phyloP scores from a whole-genome alignment of 92 coral and sea anemone genomes.

The Umimayanthus chanpuru region DNA sequence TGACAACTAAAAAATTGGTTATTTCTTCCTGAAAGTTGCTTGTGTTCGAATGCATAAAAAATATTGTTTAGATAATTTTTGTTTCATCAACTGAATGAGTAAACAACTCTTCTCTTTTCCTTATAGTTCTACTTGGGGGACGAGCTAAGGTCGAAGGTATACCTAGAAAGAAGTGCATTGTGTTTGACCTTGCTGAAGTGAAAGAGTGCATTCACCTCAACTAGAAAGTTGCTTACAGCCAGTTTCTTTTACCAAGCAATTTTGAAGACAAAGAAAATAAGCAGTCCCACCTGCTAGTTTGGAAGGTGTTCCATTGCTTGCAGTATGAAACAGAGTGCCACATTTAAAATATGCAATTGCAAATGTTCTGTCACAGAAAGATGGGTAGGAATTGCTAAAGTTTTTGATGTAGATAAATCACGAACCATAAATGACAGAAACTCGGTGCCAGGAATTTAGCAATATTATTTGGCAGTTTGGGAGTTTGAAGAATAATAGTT shows the following conservation, averaged over 20 bases:
- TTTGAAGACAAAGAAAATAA: background rate
- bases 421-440: background rate
- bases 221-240: slow-evolving; percentile 5
- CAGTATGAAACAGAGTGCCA: background rate
- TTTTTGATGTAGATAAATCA: no score
- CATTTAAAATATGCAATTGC: background rate
- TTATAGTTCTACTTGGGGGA: slow-evolving; percentile 32
- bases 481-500: background rate
- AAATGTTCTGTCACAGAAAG: background rate
- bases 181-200: slow-evolving; percentile 25
- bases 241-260: background rate
- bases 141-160: slow-evolving; percentile 31
- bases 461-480: background rate
- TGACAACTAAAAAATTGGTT: no score
- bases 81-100: slow-evolving; percentile 21
- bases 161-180: slow-evolving; percentile 23
- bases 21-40: background rate
- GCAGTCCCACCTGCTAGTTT: background rate
- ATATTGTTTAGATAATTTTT: background rate
- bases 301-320: background rate
- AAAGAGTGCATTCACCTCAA: slow-evolving; percentile 28
- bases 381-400: no score
- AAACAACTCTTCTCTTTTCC: slow-evolving; percentile 33
- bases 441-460: background rate
- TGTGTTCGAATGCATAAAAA: background rate